Conservation (phyloP, 2,797 vertebrate genomes). For the Oreochromis grahami region DNA sequence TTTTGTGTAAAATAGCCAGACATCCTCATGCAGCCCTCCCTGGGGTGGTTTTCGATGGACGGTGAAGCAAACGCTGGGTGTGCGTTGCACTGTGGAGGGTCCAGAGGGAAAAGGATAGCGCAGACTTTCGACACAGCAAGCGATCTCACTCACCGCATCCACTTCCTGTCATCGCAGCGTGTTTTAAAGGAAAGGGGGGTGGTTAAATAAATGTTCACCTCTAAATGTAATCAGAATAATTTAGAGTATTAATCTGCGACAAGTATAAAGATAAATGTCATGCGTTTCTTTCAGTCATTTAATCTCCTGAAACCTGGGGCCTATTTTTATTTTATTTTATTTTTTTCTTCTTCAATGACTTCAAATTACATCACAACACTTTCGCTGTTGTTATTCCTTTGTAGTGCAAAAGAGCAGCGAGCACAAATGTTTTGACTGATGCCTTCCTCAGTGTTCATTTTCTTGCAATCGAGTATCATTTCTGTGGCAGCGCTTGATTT, state of each 20-base stretch:
- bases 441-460: neutral
- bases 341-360: neutral
- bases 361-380: neutral
- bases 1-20: slow-evolving; percentile 4
- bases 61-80: neutral
- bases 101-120: slow-evolving; percentile 1
- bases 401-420: neutral
- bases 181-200: neutral
- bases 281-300: neutral
- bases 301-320: neutral
- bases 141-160: neutral
- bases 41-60: neutral
- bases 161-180: slow-evolving; percentile 7
- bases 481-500: neutral
- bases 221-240: neutral
- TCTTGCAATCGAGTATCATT: neutral
- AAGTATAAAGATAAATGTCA: neutral
- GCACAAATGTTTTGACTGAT: neutral
- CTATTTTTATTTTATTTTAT: neutral
- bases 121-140: slow-evolving; percentile 3
- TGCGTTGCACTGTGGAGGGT: neutral
- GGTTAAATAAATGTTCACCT: neutral
- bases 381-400: neutral
- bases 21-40: neutral
- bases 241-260: neutral